A percentile compares a stretch with the other conserved stretches of the same genome.
Evolutionary conservation across 1,140 invertebrate genomes (phyloP).

Genomic region (Aleiodes sp.): DNA sequence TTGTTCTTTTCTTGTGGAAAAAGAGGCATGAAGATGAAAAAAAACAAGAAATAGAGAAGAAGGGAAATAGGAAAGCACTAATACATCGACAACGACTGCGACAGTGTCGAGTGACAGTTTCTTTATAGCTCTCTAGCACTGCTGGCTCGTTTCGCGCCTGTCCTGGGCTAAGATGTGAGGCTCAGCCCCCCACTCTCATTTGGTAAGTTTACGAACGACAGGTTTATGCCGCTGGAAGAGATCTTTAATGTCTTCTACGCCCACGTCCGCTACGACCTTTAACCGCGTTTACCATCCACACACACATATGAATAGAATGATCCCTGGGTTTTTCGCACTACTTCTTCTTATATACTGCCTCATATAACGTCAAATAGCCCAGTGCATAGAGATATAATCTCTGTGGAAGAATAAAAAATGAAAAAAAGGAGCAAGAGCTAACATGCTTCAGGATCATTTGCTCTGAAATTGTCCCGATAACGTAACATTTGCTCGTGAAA

Average conservation of each 20-base stretch:
- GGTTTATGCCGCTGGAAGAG: slow-evolving; percentile 29
- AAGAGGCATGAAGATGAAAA: slow-evolving; percentile 3
- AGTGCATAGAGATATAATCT: neutral
- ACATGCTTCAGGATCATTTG: neutral
- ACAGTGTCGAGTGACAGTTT: slow-evolving; percentile 37
- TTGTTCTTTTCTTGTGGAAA: neutral
- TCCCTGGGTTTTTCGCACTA: neutral
- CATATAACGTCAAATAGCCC: slow-evolving; percentile 1
- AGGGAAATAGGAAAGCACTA: slow-evolving; percentile 17
- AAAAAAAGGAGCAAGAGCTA: neutral
- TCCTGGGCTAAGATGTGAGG: too few species aligned
- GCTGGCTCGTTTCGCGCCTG: neutral
- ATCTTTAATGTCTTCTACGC: slow-evolving; percentile 23
- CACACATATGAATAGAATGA: too few species aligned
- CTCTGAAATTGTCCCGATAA: neutral
- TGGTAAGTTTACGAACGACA: slow-evolving; percentile 36
- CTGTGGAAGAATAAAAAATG: too few species aligned
- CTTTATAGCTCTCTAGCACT: slow-evolving; percentile 28
- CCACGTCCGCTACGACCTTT: slow-evolving; percentile 22
- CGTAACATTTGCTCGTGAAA: neutral
- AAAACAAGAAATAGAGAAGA: neutral
- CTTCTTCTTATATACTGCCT: neutral
- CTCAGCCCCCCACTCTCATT: slow-evolving; percentile 2
- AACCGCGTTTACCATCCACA: neutral
- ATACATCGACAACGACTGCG: slow-evolving; percentile 33